Conservation (phyloP, 2,113 vertebrate genomes). For the Amblyornis subalaris region DNA sequence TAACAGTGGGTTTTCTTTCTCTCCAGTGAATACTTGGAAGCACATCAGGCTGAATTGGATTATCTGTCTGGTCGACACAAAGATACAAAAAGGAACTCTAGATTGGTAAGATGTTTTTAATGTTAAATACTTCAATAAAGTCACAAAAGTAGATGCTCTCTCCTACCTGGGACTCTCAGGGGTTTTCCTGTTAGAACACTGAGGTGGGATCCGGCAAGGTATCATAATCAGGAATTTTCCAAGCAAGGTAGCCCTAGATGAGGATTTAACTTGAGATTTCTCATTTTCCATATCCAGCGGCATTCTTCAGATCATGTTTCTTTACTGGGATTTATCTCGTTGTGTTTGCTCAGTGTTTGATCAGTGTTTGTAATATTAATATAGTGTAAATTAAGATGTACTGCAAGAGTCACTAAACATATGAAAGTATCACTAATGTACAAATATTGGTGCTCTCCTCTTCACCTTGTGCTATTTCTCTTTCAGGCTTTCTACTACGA, state of each 20-base stretch:
- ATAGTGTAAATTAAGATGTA: not conserved
- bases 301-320: accelerated
- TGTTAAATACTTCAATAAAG: not conserved
- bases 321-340: not conserved
- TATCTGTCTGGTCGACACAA: conserved; percentile 85
- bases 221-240: not conserved
- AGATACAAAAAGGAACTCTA: conserved; percentile 87
- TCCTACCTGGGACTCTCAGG: not conserved
- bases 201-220: not conserved
- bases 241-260: not conserved
- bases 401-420: too few relatives aligned
- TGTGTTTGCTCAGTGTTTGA: not conserved
- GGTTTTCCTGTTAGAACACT: not conserved
- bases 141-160: not conserved
- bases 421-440: accelerated
- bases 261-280: not conserved
- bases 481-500: conserved; percentile 94
- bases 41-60: conserved; percentile 87
- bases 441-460: not conserved
- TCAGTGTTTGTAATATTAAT: too few relatives aligned
- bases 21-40: conserved; percentile 83
- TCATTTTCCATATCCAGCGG: not conserved
- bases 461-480: conserved; percentile 12
- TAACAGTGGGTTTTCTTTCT: not conserved
- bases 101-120: conserved; percentile 80